A percentile compares a stretch with the other conserved stretches of the same genome.
phyloP scores from a whole-genome alignment of 2,888 invertebrate species.

The Orthosia cruda region DNA sequence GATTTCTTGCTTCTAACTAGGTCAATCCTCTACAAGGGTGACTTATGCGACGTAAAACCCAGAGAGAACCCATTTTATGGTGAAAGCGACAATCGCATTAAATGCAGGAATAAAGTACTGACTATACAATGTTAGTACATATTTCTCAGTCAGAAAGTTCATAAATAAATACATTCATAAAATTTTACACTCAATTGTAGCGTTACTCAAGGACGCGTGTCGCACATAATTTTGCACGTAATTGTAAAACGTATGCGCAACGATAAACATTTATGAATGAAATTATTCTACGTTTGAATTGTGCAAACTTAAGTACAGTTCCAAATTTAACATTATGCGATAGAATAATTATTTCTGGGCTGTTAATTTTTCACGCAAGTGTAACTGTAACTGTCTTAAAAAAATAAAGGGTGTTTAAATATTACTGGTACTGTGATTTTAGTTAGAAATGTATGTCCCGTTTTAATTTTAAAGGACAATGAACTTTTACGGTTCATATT shows the following conservation, averaged over 20 bases:
- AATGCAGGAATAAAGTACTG: too few relatives aligned
- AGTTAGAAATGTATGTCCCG: constrained; percentile 20
- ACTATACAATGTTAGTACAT: too few relatives aligned
- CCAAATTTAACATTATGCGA: constrained; percentile 45
- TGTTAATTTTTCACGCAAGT: constrained; percentile 64
- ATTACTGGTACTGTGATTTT: background rate
- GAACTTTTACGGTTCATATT: constrained; percentile 30
- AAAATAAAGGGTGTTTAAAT: constrained; percentile 26
- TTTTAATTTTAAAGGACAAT: constrained; percentile 47
- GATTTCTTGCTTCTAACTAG: constrained; percentile 16
- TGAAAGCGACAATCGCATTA: background rate
- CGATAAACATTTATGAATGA: constrained; percentile 66
- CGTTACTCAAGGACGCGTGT: constrained; percentile 62
- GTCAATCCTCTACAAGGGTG: constrained; percentile 15
- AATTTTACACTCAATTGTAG: constrained; percentile 32
- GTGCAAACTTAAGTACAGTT: constrained; percentile 52
- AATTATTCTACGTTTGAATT: constrained; percentile 61
- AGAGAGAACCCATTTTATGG: background rate
- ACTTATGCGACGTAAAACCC: background rate
- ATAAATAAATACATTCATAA: background rate
- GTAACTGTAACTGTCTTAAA: constrained; percentile 53
- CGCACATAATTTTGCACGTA: constrained; percentile 52
- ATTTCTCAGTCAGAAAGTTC: background rate
- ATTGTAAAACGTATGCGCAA: constrained; percentile 53
- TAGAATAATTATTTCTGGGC: constrained; percentile 62